Evolutionary conservation across 2,888 invertebrate genomes (phyloP).

Genomic region (Trissoscelio sp.): DNA sequence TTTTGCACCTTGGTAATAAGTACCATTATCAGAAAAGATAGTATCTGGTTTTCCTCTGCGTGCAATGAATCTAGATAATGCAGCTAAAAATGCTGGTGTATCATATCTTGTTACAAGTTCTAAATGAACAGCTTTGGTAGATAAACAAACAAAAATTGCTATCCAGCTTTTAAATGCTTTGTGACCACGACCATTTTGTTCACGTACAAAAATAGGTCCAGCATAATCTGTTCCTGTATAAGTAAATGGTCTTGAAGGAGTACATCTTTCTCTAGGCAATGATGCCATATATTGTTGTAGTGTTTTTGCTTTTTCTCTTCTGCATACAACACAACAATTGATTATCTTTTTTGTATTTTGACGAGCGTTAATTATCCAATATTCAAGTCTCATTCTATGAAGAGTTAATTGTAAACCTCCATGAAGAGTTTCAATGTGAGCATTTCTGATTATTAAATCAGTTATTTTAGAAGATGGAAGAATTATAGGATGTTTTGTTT

Average conservation of each 20-base stretch:
- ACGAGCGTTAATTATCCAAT: conserved; percentile 11
- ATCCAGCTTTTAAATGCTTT: too few relatives aligned
- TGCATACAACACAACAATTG: background rate
- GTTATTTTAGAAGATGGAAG: too few relatives aligned
- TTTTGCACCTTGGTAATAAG: too few relatives aligned
- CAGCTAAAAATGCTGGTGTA: background rate
- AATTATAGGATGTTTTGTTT: too few relatives aligned
- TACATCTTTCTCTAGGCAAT: background rate
- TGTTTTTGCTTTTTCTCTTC: background rate
- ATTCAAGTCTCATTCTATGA: background rate
- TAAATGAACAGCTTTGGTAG: background rate
- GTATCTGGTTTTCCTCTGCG: too few relatives aligned
- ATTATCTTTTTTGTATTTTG: background rate
- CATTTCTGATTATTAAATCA: too few relatives aligned
- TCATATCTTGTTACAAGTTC: background rate
- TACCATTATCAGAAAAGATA: too few relatives aligned
- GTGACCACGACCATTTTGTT: too few relatives aligned
- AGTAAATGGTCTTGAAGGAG: background rate
- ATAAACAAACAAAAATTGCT: too few relatives aligned
- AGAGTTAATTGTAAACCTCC: background rate
- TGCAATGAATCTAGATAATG: too few relatives aligned
- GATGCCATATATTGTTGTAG: conserved; percentile 2
- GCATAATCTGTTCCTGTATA: background rate
- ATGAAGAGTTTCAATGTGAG: too few relatives aligned
- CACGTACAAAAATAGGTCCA: background rate